A percentile compares a stretch with the other conserved stretches of the same genome.
Conservation (phyloP, 2,797 vertebrate genomes). For the Macropus fuliginosus region DNA sequence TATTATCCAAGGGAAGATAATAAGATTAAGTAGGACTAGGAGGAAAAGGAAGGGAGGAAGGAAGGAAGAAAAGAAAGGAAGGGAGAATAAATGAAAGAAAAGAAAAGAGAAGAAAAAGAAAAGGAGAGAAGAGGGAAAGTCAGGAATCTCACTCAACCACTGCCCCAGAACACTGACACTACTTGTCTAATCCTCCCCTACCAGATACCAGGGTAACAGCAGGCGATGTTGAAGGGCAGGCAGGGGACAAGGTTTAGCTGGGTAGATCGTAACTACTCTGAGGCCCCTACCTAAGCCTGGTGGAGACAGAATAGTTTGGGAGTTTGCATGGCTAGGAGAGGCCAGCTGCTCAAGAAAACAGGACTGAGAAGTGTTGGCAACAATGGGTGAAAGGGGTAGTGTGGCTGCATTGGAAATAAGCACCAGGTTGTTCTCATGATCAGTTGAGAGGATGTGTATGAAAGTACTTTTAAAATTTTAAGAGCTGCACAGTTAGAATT, state of each 20-base stretch:
- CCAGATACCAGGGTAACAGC: neutral
- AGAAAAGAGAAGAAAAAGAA: neutral
- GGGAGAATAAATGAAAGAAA: neutral
- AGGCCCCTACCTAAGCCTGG: neutral
- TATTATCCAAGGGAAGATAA: neutral
- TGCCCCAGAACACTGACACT: neutral
- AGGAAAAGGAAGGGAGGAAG: no score
- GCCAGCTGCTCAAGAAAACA: neutral
- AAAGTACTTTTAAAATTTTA: neutral
- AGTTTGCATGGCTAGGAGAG: neutral
- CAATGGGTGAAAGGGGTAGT: neutral
- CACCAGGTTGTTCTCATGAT: neutral
- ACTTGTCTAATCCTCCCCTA: neutral
- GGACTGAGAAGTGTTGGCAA: neutral
- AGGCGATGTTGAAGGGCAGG: neutral
- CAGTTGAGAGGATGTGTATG: neutral
- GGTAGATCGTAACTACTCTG: neutral
- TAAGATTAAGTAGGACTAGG: neutral
- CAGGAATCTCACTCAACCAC: neutral
- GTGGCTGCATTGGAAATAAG: neutral
- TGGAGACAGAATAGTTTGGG: neutral
- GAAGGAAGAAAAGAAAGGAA: no score
- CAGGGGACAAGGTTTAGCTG: neutral
- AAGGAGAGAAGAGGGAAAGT: neutral
- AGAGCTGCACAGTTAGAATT: neutral